These are phyloP conservation scores for Spicauda simplicius DNA, from an alignment of 2,888 invertebrate genomes.

Conservation along the genomic window DNA sequence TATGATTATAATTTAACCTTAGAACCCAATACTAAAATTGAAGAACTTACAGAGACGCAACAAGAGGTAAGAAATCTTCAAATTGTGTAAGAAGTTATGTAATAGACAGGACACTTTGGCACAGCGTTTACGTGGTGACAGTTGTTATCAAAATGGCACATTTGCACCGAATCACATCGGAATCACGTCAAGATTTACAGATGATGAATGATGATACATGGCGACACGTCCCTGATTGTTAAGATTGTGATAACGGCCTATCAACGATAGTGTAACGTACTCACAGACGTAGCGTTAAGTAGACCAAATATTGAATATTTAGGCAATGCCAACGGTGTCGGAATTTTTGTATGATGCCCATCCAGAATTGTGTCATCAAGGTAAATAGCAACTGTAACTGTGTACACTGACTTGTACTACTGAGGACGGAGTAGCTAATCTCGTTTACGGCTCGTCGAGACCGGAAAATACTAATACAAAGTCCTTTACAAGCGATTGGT, in stretches of 20 bases:
- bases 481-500: too few relatives aligned
- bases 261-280: constrained; percentile 45
- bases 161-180: constrained; percentile 48
- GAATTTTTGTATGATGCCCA: constrained; percentile 40
- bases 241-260: constrained; percentile 59
- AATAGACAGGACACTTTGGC: constrained; percentile 37
- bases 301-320: constrained; percentile 45
- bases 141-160: constrained; percentile 62
- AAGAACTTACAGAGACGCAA: constrained; percentile 42
- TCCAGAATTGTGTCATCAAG: constrained; percentile 6
- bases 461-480: too few relatives aligned
- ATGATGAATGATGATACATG: constrained; percentile 79
- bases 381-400: background rate
- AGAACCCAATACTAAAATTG: constrained; percentile 24
- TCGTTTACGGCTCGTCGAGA: too few relatives aligned
- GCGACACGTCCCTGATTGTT: constrained; percentile 56
- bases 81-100: constrained; percentile 26
- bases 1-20: background rate
- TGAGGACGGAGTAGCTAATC: background rate
- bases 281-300: constrained; percentile 30
- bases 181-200: constrained; percentile 65
- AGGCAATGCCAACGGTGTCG: constrained; percentile 38
- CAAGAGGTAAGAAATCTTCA: background rate
- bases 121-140: constrained; percentile 45
- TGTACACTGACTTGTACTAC: background rate